Evolutionary conservation across 2,888 invertebrate species (phyloP), one percentile per base, ranked within the genome.

Genomic region (Plemyria rubiginata): DNA sequence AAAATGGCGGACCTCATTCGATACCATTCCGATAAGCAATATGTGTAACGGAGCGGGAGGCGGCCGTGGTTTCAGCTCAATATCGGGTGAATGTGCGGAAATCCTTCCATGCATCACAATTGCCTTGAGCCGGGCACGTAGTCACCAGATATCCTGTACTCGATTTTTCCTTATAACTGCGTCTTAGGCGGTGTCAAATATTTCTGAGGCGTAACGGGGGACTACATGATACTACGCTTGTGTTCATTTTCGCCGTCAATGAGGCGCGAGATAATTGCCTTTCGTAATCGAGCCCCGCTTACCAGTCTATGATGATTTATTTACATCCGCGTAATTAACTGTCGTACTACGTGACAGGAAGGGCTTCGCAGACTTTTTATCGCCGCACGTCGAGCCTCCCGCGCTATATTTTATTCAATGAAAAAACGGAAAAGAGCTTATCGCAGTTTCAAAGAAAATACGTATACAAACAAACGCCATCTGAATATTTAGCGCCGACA

Each of bases 291-390:
- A 89, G 89, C 82, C 87, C 85, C 85, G 61, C 84, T 81, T 86
- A 84, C 84, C 87, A 85, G 87, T 85, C 90, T 88, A 86, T 89
- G 90, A 92, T 92, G 92, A 92, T 92, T 92, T 92, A 92, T 92
- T 91, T 92, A 91, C 87, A 91, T 88, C 87, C 88, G 87, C 87
- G 90, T 92, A 92, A 92, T 92, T 91, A 92, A 91, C 89, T 91
- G 91, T 92, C 91, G 85, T 88, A 89, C 86, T 89, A 90, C 90
- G 91, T 91, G 91, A 92, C 90, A 89, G 90, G 86, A 90, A 87
- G 85, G 86, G 87, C 87, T 84, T 77, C 85, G 84, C 80, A 81
- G 83, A 86, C 85, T 80, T 84, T 90, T 91, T 91, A 92, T 90
- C 90, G 85, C 81, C 75, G 81, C 83, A 76, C 80, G 80, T 80